Evolutionary conservation across 1,140 invertebrate species (phyloP), one percentile per base, ranked within the genome.

Genomic region (Drosophila repleta): DNA sequence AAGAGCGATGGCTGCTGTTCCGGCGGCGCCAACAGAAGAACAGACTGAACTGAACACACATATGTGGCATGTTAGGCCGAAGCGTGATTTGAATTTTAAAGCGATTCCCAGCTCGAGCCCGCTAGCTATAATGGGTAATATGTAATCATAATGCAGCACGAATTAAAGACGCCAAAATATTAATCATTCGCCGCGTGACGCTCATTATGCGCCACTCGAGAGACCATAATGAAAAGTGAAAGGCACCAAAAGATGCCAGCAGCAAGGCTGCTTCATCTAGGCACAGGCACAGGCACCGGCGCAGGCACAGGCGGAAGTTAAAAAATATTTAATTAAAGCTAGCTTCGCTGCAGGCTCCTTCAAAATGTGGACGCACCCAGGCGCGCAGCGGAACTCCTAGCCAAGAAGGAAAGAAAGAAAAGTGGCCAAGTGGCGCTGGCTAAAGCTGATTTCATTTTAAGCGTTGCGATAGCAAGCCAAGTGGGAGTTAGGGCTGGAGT

Each of bases 141-240:
- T 82, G 78, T 88, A 88, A 88, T 87, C 82, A 87, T 66, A 82
- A 72, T 87, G 79, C 75, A 82, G 75, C 67, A 64, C 49, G 75
- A 88, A 87, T 87, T 88, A 87, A 88, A 72, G 71, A 79, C 41
- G 64, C 62, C 63, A 70, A 85, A 87, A 88, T 88, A 88, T 87
- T 87, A 88, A 87, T 87, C 82, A 87, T 87, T 82, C 82, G 83
- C 83, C 83, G 82, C 83, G 83, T 88, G 83, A 71, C 82, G 75
- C 82, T 87, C 83, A 87, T 87, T 87, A 87, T 87, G 83, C 83
- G 67, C 56, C 83, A 88, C 82, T 87, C 76, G 79, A 88, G 75
- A 53, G 32, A 24, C 56, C 39, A 43, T 75, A 81, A 78, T 82
- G 70, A 69, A 85, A 85, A 85, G 82, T 85, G 82, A 85, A 85